These are phyloP conservation scores for Drosophila melanogaster DNA, from an alignment of 1,140 invertebrate species.

Conservation along the genomic window Release_6_plus_ISO1_MT NT_037436.4:18429001-18429500, in stretches of 20 bases:
- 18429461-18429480: not conserved
- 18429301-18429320: not conserved
- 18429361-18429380: no score
- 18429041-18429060: constrained; percentile 69
- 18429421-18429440: constrained; percentile 18
- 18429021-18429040: constrained; percentile 65
- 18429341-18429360: no score
- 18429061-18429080: constrained; percentile 64
- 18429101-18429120: constrained; percentile 28
- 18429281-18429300: no score
- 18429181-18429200: not conserved
- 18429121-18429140: constrained; percentile 44
- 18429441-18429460: not conserved
- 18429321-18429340: no score
- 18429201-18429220: not conserved
- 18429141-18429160: constrained; percentile 7
- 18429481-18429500: not conserved
- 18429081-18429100: constrained; percentile 69
- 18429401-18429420: not conserved
- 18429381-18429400: no score
- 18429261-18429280: no score
- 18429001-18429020: constrained; percentile 36
- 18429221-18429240: no score
- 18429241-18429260: no score
- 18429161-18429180: not conserved